Evolutionary conservation across 2,888 invertebrate species (phyloP), one percentile per base, ranked within the genome.

Genomic region (Erpobdella octoculata): DNA sequence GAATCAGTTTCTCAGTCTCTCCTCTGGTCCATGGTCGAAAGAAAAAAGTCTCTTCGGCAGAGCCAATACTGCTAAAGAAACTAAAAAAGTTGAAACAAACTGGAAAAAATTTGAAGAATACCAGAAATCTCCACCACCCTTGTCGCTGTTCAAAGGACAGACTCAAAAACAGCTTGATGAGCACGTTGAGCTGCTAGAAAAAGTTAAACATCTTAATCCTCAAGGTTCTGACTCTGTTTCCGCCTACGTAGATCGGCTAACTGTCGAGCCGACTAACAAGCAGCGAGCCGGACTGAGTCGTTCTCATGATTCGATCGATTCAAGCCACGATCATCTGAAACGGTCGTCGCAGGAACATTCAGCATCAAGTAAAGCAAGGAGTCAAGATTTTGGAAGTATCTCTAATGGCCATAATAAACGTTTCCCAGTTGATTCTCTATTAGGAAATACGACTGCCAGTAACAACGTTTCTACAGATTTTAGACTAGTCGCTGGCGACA

Each of bases 81-180:
- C 12, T 18, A 28, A 48, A 41, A 25, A 18, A n/a, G n/a, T 41
- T 15, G 48, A 69, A 36, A 25, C 58, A 15, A 41, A 38, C n/a
- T 69, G 69, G 69, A 58, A 36, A 18, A 58, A 69, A 48, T 69
- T 35, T 28, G 48, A 69, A 58, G 36, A 36, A 21, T 58, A 69
- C n/a, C 48, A 48, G 6, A 28, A 48, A 31, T 21, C 69, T 12
- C 4, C 21, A 25, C 53, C 53, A 6, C 28, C 53, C 53, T 25
- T 25, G 15, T 8, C 28, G 21, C 6, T 53, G 21, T 21, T 28
- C 53, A 53, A 53, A 53, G 53, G 53, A 6, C 21, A 53, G 28
- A 53, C 53, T 28, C 53, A 53, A 28, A 53, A 53, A n/a, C 21
- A 53, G 5, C 8, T 53, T 5, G 53, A 53, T 28, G 53, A 53